A percentile compares a stretch with the other conserved stretches of the same genome.
Conservation (phyloP, 2,888 invertebrate genomes). For the Gandaritis pyraliata region DNA sequence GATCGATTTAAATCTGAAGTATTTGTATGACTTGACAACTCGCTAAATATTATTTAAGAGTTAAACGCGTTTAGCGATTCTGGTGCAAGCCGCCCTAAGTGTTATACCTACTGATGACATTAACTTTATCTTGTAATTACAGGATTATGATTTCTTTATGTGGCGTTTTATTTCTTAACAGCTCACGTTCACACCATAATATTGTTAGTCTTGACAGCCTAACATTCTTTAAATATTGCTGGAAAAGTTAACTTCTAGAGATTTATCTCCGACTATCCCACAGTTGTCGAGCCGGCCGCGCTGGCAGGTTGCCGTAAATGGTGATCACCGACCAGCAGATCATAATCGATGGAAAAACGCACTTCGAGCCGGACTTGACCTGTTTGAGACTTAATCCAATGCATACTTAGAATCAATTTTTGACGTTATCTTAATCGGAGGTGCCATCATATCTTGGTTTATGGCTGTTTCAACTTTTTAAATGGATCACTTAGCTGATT, state of each 20-base stretch:
- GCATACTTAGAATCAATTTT: slow-evolving; percentile 26
- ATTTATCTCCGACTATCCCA: slow-evolving; percentile 77
- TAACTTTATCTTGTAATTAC: too few relatives aligned
- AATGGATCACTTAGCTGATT: too few relatives aligned
- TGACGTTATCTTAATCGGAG: not conserved
- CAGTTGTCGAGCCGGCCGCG: slow-evolving; percentile 67
- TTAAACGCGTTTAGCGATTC: too few relatives aligned
- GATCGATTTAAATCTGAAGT: too few relatives aligned
- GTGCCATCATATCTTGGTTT: too few relatives aligned
- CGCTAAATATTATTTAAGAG: too few relatives aligned
- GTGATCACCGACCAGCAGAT: slow-evolving; percentile 66
- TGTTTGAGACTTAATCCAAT: slow-evolving; percentile 57
- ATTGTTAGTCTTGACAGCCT: slow-evolving; percentile 1
- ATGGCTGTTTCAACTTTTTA: too few relatives aligned
- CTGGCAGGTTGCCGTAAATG: slow-evolving; percentile 76
- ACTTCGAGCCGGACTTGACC: slow-evolving; percentile 78
- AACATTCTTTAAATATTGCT: slow-evolving; percentile 54
- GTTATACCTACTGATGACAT: too few relatives aligned
- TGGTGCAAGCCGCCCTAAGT: too few relatives aligned
- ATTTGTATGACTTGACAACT: too few relatives aligned
- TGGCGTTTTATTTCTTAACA: not conserved
- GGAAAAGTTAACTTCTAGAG: slow-evolving; percentile 74
- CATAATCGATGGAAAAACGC: slow-evolving; percentile 78
- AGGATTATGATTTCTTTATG: too few relatives aligned
- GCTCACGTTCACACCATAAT: slow-evolving; percentile 15